Evolutionary conservation across 1,140 invertebrate species (phyloP).

Genomic region (Drosophila yakuba): DNA sequence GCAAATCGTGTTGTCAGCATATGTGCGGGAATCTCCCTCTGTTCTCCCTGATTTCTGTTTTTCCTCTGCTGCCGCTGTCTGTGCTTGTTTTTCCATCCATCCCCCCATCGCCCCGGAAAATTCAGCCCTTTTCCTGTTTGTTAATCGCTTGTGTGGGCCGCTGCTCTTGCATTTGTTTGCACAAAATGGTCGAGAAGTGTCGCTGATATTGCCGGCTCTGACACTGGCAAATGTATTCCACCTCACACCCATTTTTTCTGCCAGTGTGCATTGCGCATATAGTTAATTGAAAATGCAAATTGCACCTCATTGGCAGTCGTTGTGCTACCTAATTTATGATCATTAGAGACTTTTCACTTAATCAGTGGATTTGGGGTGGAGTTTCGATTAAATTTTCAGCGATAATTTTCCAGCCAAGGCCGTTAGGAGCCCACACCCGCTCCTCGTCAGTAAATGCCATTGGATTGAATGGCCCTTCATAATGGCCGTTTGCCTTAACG

Average conservation of each 20-base stretch:
- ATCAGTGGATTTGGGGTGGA: conserved; percentile 50
- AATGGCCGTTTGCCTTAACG: conserved; percentile 40
- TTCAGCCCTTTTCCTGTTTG: neutral
- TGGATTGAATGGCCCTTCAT: conserved; percentile 46
- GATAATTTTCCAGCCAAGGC: conserved; percentile 38
- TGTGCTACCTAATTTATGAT: conserved; percentile 54
- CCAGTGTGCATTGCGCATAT: conserved; percentile 23
- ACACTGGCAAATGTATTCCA: conserved; percentile 6
- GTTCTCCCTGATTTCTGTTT: conserved; percentile 22
- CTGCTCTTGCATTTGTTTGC: conserved; percentile 62
- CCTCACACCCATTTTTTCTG: neutral
- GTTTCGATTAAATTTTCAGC: conserved; percentile 47
- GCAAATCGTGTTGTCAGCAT: conserved; percentile 24
- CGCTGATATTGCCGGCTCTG: conserved; percentile 36
- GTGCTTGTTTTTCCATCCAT: conserved; percentile 21
- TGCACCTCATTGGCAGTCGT: conserved; percentile 28
- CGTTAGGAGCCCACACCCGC: conserved; percentile 3
- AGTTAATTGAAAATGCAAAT: conserved; percentile 82
- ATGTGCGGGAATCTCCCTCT: conserved; percentile 7
- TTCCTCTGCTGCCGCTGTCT: conserved; percentile 7
- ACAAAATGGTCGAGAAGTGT: conserved; percentile 61
- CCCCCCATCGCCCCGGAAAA: neutral
- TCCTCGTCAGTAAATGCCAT: conserved; percentile 24
- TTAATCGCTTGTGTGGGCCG: conserved; percentile 61
- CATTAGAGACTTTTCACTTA: conserved; percentile 56